These are phyloP conservation scores for Ibycter americanus DNA, from an alignment of 2,797 vertebrate genomes.

Conservation along the genomic window DNA sequence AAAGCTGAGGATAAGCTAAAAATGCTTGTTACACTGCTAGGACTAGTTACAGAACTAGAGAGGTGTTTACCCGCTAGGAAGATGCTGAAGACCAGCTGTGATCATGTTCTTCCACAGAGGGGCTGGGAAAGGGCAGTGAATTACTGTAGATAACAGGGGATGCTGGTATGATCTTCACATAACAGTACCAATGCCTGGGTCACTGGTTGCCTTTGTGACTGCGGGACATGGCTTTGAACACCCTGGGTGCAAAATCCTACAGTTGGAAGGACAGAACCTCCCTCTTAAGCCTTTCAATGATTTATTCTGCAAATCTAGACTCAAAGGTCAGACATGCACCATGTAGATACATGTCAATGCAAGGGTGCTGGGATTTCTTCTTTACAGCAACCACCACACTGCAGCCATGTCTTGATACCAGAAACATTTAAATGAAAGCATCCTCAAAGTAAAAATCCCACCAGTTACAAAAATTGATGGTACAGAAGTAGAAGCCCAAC, in stretches of 20 bases:
- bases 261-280: neutral
- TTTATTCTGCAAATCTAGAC: neutral
- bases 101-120: neutral
- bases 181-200: neutral
- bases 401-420: neutral
- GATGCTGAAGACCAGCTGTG: neutral
- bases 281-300: neutral
- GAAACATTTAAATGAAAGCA: neutral
- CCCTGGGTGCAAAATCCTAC: neutral
- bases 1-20: neutral
- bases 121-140: neutral
- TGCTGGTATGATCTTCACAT: neutral
- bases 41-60: neutral
- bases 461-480: neutral
- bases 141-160: neutral
- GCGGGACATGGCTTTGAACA: neutral
- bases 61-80: neutral
- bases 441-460: neutral
- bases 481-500: neutral
- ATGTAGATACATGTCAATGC: neutral
- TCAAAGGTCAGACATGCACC: neutral
- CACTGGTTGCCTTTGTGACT: neutral
- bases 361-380: neutral
- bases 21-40: neutral
- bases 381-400: neutral